Base-by-base conservation (phyloP, 2,888 invertebrate genomes). In the Mimachlamys varia region DNA sequence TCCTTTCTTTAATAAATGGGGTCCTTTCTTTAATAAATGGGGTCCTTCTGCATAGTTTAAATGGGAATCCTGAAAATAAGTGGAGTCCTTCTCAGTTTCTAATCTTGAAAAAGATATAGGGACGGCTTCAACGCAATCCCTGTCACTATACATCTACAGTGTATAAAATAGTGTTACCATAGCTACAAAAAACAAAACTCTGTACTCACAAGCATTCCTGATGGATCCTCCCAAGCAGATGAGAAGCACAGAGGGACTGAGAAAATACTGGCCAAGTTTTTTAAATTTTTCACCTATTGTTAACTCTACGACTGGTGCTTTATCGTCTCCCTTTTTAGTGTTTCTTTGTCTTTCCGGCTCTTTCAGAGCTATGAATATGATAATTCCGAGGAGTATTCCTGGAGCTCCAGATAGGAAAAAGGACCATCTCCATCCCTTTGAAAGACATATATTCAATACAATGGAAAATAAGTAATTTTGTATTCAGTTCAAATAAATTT, bases 371-470 rank as follows among this genome's bases (percentile, higher is more conserved):
- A 96, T 13, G 7, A 97, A 91, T 44, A 97, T 95, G 22, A 97
- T 87, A 0, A 96, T 55, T 2, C 96, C 96, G 0, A 97, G 90
- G 7, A 96, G 91, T 0, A 97, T 91, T 12, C 97, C 97, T n/a
- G 97, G 96, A 13, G 96, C 95, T 7, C 96, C 97, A 38, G 96
- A 95, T 17, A 97, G 93, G 91, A 95, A 95, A 91, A 96, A 97
- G 0, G 96, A 95, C 97, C 97, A 97, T 89, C 97, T 93, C 97
- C 97, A 97, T 0, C 97, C 96, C 97, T 96, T 94, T 37, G 55
- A 89, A 22, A 88, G 50, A 50, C 62, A n/a, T 2, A 7, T 13
- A 33, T 76, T 5, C 15, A 38, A 38, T n/a, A 19, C 22, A 76
- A 27, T 50, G 7, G 15, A 50, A 50, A 7, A 50, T 50, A 12